Evolutionary conservation across 2,113 vertebrate species (phyloP), one percentile per base, ranked within the genome.

Genomic region (Turnix velox): DNA sequence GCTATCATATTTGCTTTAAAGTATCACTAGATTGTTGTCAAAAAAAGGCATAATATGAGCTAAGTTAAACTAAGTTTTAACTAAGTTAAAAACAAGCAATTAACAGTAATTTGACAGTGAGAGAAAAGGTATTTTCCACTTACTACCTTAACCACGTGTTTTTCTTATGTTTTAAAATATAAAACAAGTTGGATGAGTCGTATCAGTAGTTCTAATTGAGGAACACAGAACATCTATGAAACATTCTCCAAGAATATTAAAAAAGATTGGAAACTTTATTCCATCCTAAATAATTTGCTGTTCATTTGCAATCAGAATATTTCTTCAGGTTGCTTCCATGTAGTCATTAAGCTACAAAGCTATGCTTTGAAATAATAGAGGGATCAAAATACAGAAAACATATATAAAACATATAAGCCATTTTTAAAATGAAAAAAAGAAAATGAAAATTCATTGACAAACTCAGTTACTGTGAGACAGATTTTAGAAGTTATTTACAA

Each of bases 401-500:
- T 22, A 25, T 39, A 69, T 73, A 11, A 77, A 80, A 69, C 42
- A 25, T 22, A 73, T 14, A 86, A 93, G 51, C 14, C 3, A 17
- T 80, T 96, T 69, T 48, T 68, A 25, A 93, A 77, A 67, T 16
- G 23, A 10, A 57, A 90, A 69, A 84, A 66, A 45, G 2, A 30
- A 10, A 17, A 46, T 52, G 42, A 45, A 68, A 73, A 88, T 57
- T 77, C 88, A 74, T 51, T 48, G 59, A 51, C 40, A 78, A 43
- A 62, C 81, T 59, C 77, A 66, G 20, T 88, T 93, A 43, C 55
- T 78, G 55, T 58, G n/a, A 87, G 51, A 35, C 28, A 78, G 51
- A 62, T 59, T 77, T 77, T 19, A n/a, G 67, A 88, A 79, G 61
- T 51, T 92, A 67, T 46, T 88, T 95, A 62, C 88, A 77, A 61